Conservation (phyloP, 1,140 invertebrate genomes). For the Caenorhabditis briggsae region DNA sequence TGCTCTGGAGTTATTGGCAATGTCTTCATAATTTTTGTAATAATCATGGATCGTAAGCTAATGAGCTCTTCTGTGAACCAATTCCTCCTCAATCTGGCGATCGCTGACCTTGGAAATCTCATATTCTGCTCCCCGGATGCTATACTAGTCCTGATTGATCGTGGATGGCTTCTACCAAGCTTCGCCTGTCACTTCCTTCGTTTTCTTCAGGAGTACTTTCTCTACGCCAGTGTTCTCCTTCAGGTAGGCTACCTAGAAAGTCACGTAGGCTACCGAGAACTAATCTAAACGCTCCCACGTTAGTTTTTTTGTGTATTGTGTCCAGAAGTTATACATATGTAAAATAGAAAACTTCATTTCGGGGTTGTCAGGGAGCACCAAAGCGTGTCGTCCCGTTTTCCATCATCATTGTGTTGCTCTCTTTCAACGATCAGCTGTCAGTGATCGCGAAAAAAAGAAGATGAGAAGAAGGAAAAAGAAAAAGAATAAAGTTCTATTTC, state of each 20-base stretch:
- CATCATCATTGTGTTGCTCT: neutral
- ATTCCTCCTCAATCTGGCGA: conserved; percentile 66
- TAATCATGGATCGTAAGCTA: conserved; percentile 62
- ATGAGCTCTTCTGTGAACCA: conserved; percentile 66
- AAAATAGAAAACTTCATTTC: neutral
- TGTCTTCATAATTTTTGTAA: conserved; percentile 62
- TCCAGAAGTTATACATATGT: neutral
- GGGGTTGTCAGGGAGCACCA: conserved; percentile 10
- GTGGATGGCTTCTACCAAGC: conserved; percentile 64
- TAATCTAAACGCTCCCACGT: neutral
- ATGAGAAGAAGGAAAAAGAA: neutral
- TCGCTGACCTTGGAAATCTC: conserved; percentile 67
- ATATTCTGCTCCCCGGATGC: conserved; percentile 67
- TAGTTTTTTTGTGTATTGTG: neutral
- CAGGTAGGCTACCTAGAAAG: conserved; percentile 54
- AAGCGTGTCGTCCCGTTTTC: neutral
- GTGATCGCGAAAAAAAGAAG: no score
- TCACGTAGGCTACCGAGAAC: neutral
- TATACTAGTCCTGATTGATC: conserved; percentile 60
- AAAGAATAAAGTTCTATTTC: neutral
- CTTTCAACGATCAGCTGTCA: no score
- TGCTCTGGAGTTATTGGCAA: conserved; percentile 60
- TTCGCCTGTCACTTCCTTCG: conserved; percentile 64
- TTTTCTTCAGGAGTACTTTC: conserved; percentile 69
- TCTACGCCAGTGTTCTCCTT: conserved; percentile 67